A percentile compares a stretch with the other conserved stretches of the same genome.
phyloP scores from a whole-genome alignment of 2,797 vertebrate species.

The Cygnus olor region DNA sequence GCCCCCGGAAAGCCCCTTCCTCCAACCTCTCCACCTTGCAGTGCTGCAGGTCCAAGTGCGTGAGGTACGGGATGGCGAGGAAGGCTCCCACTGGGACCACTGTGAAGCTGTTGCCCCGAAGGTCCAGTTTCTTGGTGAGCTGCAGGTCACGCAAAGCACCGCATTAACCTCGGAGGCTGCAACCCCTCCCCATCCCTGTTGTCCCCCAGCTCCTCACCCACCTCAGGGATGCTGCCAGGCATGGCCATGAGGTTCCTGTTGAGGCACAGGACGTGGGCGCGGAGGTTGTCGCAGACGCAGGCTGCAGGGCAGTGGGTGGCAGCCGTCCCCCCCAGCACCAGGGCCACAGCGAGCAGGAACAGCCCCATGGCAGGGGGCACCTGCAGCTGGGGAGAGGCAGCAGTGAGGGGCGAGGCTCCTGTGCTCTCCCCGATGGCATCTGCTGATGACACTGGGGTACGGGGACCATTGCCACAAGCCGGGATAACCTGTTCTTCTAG shows the following conservation, averaged over 20 bases:
- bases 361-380: conserved; percentile 14
- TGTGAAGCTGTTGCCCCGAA: conserved; percentile 84
- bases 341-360: conserved; percentile 32
- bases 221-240: conserved; percentile 84
- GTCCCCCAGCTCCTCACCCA: conserved; percentile 29
- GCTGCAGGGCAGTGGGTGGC: conserved; percentile 79
- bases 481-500: background rate
- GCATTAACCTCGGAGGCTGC: background rate
- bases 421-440: fast-evolving
- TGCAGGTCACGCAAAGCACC: conserved; percentile 12
- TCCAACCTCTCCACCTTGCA: conserved; percentile 86
- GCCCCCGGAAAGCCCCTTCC: conserved; percentile 91
- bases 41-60: conserved; percentile 86
- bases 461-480: background rate
- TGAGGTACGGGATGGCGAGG: conserved; percentile 86
- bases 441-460: fast-evolving
- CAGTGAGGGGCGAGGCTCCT: background rate
- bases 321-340: fast-evolving
- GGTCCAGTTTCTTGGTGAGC: conserved; percentile 90
- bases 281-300: conserved; percentile 85
- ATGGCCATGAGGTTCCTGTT: conserved; percentile 83
- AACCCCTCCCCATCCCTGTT: background rate
- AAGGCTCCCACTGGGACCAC: conserved; percentile 83
- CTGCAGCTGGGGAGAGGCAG: background rate
- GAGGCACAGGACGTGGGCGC: conserved; percentile 79